These are phyloP conservation scores for Mustela lutreola DNA, from an alignment of 2,113 vertebrate species.

Conservation along the genomic window DNA sequence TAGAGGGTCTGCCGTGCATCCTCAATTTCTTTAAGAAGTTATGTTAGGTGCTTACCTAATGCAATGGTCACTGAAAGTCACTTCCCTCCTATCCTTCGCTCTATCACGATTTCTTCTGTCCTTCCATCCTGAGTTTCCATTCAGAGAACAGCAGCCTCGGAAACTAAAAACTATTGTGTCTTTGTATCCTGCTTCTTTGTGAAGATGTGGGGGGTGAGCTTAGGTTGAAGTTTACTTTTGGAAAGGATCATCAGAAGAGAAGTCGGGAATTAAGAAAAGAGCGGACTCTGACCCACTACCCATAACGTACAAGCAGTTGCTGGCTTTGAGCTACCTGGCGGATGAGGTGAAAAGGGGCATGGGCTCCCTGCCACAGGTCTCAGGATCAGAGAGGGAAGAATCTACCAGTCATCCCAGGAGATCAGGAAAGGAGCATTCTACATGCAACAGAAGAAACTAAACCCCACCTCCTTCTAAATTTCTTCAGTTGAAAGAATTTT, in stretches of 20 bases:
- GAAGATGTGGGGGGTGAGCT: not conserved
- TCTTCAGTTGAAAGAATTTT: conserved; percentile 56
- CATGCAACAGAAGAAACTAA: not conserved
- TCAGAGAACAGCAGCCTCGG: not conserved
- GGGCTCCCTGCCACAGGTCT: not conserved
- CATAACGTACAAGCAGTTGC: not conserved
- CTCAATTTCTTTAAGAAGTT: not conserved
- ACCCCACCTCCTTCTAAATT: not conserved
- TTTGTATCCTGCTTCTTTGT: not conserved
- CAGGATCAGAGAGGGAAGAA: not conserved
- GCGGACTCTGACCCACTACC: not conserved
- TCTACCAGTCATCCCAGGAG: not conserved
- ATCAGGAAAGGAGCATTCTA: not conserved
- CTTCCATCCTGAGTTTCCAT: not conserved
- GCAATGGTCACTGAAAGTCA: rapidly evolving
- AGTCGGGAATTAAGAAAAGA: not conserved
- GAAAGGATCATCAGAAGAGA: not conserved
- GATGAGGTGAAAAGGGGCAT: not conserved
- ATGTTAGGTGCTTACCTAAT: not conserved
- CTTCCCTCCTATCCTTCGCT: not conserved
- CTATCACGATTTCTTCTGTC: not conserved
- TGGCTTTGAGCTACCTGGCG: not conserved
- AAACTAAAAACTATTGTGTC: not conserved
- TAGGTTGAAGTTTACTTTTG: not conserved
- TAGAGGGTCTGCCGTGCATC: not conserved